Evolutionary conservation across 2,888 invertebrate species (phyloP), one percentile per base, ranked within the genome.

Genomic region (Amorpha juglandis): DNA sequence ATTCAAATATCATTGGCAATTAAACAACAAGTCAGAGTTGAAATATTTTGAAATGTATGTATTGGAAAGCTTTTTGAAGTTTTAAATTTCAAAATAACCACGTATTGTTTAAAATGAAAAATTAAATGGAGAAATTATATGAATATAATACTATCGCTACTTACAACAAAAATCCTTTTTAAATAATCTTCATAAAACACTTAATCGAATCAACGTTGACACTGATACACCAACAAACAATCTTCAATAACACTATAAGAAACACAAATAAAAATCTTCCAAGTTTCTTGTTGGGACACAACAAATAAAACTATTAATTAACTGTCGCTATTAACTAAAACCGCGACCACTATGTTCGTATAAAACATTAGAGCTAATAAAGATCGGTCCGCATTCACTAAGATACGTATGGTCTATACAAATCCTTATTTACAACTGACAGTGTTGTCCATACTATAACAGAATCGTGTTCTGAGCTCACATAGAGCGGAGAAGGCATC

Each of bases 351-450:
- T 77, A 78, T 76, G 75, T 82, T 79, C 76, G 74, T 74, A 79
- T 78, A 70, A 78, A 82, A 83, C 79, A 82, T 80, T 78, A 77
- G 72, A 76, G 79, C 76, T 81, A 79, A 82, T 82, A 81, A 83
- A 86, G 79, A 80, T 83, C 75, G 70, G 74, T 76, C 78, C 79
- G 85, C 86, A 83, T 81, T 81, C 88, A 90, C 89, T 83, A 83
- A 79, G 88, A 89, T 90, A 91, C 93, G 94, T 94, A 89, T 90
- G 86, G 88, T 84, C 92, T 90, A 92, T 90, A 92, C 93, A 91
- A 91, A 92, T 90, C 88, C 94, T 92, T 93, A 92, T 91, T 93
- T 92, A 93, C 92, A 90, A 94, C 94, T 94, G 93, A 88, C 92
- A 93, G 83, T 86, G 89, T 88, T 89, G 91, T 89, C 85, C 90